These are phyloP conservation scores for Tiliacea aurago DNA, from an alignment of 2,888 invertebrate genomes.

Conservation along the genomic window DNA sequence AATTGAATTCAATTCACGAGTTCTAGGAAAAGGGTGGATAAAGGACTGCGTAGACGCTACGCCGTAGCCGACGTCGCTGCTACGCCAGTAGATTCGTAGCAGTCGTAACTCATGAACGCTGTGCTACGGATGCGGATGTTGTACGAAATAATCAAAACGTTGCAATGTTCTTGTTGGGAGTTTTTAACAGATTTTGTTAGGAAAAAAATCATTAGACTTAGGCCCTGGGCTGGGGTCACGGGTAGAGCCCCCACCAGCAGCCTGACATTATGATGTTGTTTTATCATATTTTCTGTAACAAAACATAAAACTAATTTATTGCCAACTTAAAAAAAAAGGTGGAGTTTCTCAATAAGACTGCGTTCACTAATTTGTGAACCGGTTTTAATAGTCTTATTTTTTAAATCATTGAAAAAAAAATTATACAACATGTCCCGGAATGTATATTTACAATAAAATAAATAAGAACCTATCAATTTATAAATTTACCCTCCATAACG, in stretches of 20 bases:
- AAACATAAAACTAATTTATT: neutral
- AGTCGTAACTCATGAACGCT: neutral
- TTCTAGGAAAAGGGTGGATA: neutral
- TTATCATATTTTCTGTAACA: neutral
- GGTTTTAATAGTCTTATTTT: neutral
- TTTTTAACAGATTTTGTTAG: neutral
- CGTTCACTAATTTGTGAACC: neutral
- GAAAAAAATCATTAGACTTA: neutral
- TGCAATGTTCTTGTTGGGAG: neutral
- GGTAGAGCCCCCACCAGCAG: neutral
- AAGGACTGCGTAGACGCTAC: neutral
- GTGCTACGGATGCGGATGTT: neutral
- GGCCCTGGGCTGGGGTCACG: neutral
- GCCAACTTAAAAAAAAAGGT: neutral
- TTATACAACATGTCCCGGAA: too few relatives aligned
- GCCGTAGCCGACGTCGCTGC: neutral
- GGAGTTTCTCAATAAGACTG: neutral
- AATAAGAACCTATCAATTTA: too few relatives aligned
- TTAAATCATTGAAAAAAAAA: too few relatives aligned
- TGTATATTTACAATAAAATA: too few relatives aligned
- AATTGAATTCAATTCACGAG: too few relatives aligned
- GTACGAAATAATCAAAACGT: neutral
- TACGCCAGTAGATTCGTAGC: constrained; percentile 23
- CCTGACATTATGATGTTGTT: neutral
- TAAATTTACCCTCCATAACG: too few relatives aligned